Conservation (phyloP, 2,797 vertebrate genomes). For the Danio albolineatus region DNA sequence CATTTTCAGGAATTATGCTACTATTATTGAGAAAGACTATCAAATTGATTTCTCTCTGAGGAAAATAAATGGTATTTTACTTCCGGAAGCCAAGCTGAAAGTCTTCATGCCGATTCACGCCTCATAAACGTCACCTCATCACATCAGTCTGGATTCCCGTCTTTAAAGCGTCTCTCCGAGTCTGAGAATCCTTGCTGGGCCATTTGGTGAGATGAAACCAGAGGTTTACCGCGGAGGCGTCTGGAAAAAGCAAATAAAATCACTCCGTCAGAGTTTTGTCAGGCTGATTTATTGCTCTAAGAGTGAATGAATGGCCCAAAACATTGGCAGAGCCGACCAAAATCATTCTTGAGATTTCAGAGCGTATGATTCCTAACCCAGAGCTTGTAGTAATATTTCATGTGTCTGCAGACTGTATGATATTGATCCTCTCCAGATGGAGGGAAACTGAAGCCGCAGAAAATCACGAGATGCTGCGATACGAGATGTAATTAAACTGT, state of each 20-base stretch:
- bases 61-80: not conserved
- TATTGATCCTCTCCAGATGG: constrained; percentile 67
- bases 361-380: constrained; percentile 26
- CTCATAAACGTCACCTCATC: constrained; percentile 12
- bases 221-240: constrained; percentile 45
- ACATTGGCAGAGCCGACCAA: constrained; percentile 29
- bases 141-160: constrained; percentile 4
- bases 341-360: constrained; percentile 39
- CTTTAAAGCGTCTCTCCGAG: constrained; percentile 5
- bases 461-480: constrained; percentile 8
- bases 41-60: not conserved
- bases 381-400: constrained; percentile 35
- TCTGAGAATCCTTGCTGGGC: constrained; percentile 43
- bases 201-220: constrained; percentile 39
- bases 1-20: not conserved
- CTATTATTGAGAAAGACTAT: not conserved
- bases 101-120: not conserved
- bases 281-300: constrained; percentile 38
- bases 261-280: constrained; percentile 40
- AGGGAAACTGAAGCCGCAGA: not conserved
- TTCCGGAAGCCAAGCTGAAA: not conserved
- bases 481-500: not conserved
- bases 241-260: constrained; percentile 42
- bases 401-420: constrained; percentile 26
- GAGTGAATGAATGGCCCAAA: constrained; percentile 29